Evolutionary conservation across 2,888 invertebrate genomes (phyloP), one percentile per base, ranked within the genome.

Genomic region (Tetanocera ferruginea): DNA sequence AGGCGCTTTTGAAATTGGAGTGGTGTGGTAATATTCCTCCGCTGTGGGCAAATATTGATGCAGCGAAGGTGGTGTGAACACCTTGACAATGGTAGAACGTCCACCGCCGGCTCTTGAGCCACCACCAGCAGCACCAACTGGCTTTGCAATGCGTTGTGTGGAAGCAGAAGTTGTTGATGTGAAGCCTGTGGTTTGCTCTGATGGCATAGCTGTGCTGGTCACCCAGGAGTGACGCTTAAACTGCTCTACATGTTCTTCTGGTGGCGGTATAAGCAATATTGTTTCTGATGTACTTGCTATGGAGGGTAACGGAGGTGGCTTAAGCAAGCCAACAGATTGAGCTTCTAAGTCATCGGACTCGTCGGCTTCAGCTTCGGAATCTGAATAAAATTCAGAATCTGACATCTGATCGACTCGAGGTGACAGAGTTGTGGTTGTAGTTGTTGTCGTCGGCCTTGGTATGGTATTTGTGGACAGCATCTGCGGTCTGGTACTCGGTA

Each of bases 21-120:
- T 87, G 9, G 89, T 87, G 17, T 87, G 85, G 72, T 88, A 87
- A 74, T 88, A 90, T 76, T 90, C 90, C 79, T 89, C 89, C 0
- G 90, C 89, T 5, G 89, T 87, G 19, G 90, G 90, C 66, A 88
- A 82, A 76, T 86, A 84, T 8, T 85, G 86, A 60, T 82, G 82
- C 17, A 83, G 77, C n/a, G 83, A 82, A 73, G 88, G 85, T 5
- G 89, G 85, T n/a, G 89, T 86, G 23, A 85, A 87, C 5, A 94
- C 92, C 88, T 93, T 93, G 0, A 92, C 93, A 34, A 94, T 93
- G 0, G 91, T 93, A 2, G 93, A 91, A 64, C 91, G 90, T 55
- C 92, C 92, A n/a, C 89, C 86, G 0, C 90, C 88, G 43, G 90
- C 88, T 51, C 69, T 49, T 4, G 69, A 69, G 9, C 51, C 19